phyloP scores from a whole-genome alignment of 2,888 invertebrate species.

The Troglohyphantes excavatus region DNA sequence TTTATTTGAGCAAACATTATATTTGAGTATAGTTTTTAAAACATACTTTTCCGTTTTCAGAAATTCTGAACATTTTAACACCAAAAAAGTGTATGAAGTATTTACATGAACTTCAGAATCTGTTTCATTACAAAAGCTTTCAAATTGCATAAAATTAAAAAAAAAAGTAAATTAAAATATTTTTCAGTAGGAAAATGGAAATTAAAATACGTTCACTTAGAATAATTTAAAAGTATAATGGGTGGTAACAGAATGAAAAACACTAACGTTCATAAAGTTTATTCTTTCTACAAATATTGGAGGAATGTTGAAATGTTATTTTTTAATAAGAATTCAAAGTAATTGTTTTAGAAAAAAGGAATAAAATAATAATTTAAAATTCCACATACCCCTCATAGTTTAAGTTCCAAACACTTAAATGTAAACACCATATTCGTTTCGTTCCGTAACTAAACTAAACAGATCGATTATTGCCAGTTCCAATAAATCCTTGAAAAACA shows the following conservation, averaged over 20 bases:
- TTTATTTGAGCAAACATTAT: no score
- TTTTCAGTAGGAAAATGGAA: no score
- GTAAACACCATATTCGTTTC: neutral
- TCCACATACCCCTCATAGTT: conserved; percentile 53
- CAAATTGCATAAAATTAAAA: no score
- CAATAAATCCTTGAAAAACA: conserved; percentile 11
- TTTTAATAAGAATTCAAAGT: neutral
- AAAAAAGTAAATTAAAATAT: no score
- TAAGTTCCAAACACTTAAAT: conserved; percentile 43
- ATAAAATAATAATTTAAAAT: neutral
- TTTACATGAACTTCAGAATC: no score
- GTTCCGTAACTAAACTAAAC: neutral
- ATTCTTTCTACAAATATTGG: neutral
- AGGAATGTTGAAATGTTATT: no score
- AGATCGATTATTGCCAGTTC: conserved; percentile 34
- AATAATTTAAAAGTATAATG: neutral
- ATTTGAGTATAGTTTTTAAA: no score
- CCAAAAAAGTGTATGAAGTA: no score
- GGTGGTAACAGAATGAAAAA: neutral
- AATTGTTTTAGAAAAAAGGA: neutral
- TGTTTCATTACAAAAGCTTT: no score
- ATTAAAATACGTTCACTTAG: no score
- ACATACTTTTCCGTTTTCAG: no score
- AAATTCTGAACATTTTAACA: no score
- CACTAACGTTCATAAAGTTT: neutral